A percentile compares a stretch with the other conserved stretches of the same genome.
These are phyloP conservation scores for Camponotus floridanus DNA, from an alignment of 1,140 invertebrate species.

Conservation along the genomic window DNA sequence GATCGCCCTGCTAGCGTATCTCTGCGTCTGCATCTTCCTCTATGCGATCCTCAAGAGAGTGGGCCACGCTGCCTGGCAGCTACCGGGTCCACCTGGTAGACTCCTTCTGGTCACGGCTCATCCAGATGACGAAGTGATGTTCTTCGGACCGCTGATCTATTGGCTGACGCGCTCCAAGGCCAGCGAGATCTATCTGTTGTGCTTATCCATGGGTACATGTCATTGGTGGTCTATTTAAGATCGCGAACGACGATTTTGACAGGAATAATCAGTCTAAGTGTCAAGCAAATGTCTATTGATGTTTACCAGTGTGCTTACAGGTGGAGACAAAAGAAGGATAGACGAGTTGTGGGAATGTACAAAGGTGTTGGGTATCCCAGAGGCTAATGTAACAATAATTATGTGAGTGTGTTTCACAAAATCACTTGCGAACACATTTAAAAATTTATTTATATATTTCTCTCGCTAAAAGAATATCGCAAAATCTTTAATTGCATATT, in stretches of 20 bases:
- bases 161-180: slow-evolving; percentile 88
- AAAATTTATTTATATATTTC: not conserved
- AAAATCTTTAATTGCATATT: slow-evolving; percentile 13
- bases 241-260: slow-evolving; percentile 4
- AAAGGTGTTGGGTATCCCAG: slow-evolving; percentile 91
- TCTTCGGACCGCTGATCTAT: slow-evolving; percentile 97
- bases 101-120: slow-evolving; percentile 96
- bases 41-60: slow-evolving; percentile 82
- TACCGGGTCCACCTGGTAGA: slow-evolving; percentile 85
- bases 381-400: slow-evolving; percentile 90
- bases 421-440: not conserved
- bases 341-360: slow-evolving; percentile 94
- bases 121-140: slow-evolving; percentile 99
- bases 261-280: slow-evolving; percentile 27
- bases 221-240: not conserved
- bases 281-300: slow-evolving; percentile 43
- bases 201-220: slow-evolving; percentile 93
- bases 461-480: not conserved
- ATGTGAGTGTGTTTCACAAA: slow-evolving; percentile 76
- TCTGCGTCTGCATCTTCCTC: slow-evolving; percentile 81
- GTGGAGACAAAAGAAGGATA: slow-evolving; percentile 90
- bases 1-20: slow-evolving; percentile 80
- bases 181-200: slow-evolving; percentile 92
- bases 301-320: slow-evolving; percentile 85
- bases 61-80: slow-evolving; percentile 82